Conservation (phyloP, 1,140 invertebrate species). For the Zaprionus capensis region DNA sequence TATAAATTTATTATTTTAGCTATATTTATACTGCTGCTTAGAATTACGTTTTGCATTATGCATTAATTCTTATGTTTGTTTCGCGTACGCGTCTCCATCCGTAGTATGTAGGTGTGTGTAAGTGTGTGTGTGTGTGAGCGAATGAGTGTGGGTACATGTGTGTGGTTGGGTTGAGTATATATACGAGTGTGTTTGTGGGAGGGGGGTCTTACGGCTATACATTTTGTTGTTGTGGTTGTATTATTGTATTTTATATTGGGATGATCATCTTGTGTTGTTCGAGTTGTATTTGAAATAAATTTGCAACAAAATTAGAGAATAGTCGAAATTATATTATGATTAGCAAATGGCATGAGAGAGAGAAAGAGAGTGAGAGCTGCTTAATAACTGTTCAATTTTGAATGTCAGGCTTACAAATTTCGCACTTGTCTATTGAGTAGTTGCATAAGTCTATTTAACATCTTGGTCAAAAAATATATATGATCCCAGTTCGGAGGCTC, state of each 20-base stretch:
- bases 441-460: constrained; percentile 43
- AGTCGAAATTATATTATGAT: constrained; percentile 36
- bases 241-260: constrained; percentile 23
- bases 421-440: constrained; percentile 46
- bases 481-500: constrained; percentile 40
- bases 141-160: constrained; percentile 12
- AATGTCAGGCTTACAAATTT: constrained; percentile 65
- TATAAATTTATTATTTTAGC: constrained; percentile 82
- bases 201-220: constrained; percentile 62
- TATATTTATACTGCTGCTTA: constrained; percentile 79
- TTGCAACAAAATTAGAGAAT: constrained; percentile 9
- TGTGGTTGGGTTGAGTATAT: constrained; percentile 22
- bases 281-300: constrained; percentile 42
- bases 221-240: constrained; percentile 45
- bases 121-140: constrained; percentile 26
- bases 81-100: constrained; percentile 56
- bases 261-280: constrained; percentile 29
- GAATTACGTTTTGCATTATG: constrained; percentile 72
- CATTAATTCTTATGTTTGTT: constrained; percentile 62
- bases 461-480: constrained; percentile 69
- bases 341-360: constrained; percentile 40
- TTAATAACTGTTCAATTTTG: constrained; percentile 70
- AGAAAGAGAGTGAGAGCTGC: constrained; percentile 28
- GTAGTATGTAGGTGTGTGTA: constrained; percentile 23
- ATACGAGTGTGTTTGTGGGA: constrained; percentile 32